phyloP scores from a whole-genome alignment of 2,888 invertebrate genomes.

The Metellina segmentata region DNA sequence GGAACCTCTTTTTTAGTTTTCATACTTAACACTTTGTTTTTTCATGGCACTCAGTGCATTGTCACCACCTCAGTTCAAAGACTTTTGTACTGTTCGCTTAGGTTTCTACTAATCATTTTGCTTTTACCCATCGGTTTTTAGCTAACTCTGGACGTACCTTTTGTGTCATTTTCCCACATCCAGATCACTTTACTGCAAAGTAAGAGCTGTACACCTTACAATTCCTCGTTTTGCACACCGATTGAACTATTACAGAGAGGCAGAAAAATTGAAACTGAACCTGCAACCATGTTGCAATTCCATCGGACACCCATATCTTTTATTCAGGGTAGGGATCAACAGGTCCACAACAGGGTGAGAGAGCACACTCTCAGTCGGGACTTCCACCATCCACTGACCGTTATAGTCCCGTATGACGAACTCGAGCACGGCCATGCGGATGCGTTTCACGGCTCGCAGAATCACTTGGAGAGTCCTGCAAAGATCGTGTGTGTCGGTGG shows the following conservation, averaged over 20 bases:
- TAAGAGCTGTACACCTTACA: not conserved
- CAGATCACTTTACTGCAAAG: not conserved
- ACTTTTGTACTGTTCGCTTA: too few relatives aligned
- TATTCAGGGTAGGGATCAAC: conserved; percentile 46
- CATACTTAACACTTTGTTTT: too few relatives aligned
- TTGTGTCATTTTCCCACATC: not conserved
- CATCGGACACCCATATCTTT: conserved; percentile 18
- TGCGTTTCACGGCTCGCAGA: conserved; percentile 24
- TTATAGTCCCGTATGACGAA: conserved; percentile 13
- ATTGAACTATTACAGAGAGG: not conserved
- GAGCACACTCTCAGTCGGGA: not conserved
- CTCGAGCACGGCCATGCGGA: not conserved
- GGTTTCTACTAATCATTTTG: too few relatives aligned
- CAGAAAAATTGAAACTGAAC: conserved; percentile 12
- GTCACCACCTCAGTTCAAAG: too few relatives aligned
- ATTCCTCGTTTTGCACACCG: not conserved
- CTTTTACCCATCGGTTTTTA: too few relatives aligned
- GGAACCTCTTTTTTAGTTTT: too few relatives aligned
- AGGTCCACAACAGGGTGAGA: not conserved
- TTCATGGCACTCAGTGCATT: too few relatives aligned
- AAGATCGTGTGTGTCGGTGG: not conserved
- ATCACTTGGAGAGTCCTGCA: conserved; percentile 45
- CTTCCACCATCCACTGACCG: not conserved
- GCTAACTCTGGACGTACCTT: not conserved
- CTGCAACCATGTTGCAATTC: conserved; percentile 63